Evolutionary conservation across 1,140 invertebrate genomes (phyloP).

Genomic region (Bombus balteatus): DNA sequence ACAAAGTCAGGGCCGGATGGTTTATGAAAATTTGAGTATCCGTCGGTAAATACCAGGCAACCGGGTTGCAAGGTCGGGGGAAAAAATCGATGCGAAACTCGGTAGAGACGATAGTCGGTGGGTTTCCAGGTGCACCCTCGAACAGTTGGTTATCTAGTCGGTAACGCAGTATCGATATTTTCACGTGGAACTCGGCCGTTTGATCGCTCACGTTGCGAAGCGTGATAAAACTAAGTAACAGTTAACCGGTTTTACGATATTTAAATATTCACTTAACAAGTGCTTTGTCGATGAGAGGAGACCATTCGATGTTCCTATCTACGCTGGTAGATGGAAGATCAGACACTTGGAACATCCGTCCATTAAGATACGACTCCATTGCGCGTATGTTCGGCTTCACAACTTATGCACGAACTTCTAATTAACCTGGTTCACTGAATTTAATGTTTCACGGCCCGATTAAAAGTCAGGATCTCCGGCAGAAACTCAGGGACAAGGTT

Average conservation of each 20-base stretch:
- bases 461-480: not conserved
- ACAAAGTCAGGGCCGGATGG: not conserved
- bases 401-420: conserved; percentile 15
- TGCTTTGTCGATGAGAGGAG: no score
- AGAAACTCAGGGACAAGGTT: conserved; percentile 5
- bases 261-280: not conserved
- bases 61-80: conserved; percentile 2
- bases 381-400: not conserved
- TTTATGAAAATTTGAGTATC: conserved; percentile 21
- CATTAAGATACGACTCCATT: not conserved
- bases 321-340: not conserved
- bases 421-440: conserved; percentile 20
- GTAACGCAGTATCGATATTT: conserved; percentile 50
- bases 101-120: not conserved
- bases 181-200: not conserved
- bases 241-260: no score
- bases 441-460: conserved; percentile 1
- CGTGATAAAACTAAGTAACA: not conserved
- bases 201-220: not conserved
- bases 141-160: conserved; percentile 25
- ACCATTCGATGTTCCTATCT: no score
- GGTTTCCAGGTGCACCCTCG: not conserved
- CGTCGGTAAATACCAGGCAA: conserved; percentile 54
- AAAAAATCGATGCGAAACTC: conserved; percentile 35
- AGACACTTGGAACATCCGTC: no score